phyloP scores from a whole-genome alignment of 2,888 invertebrate species.

The Tuta absoluta region DNA sequence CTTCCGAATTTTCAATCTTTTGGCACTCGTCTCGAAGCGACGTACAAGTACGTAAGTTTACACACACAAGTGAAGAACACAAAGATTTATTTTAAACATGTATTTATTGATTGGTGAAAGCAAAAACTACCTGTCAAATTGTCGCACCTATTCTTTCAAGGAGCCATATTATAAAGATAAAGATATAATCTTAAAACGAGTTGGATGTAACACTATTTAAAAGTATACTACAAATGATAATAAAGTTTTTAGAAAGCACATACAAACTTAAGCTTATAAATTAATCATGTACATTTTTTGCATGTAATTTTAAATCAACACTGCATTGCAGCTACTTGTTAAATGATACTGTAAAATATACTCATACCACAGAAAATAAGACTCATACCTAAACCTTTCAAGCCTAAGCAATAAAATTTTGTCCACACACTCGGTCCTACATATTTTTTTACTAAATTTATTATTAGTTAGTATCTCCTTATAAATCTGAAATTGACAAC shows the following conservation, averaged over 20 bases:
- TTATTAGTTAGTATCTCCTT: slow-evolving; percentile 10
- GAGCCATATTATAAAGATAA: not conserved
- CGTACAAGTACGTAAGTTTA: not conserved
- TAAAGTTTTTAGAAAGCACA: too few species aligned
- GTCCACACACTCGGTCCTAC: not conserved
- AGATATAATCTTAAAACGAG: not conserved
- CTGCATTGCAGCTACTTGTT: not conserved
- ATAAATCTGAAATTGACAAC: not conserved
- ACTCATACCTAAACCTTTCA: not conserved
- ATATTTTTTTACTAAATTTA: slow-evolving; percentile 16
- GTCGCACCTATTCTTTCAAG: slow-evolving; percentile 33
- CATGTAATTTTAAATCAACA: not conserved
- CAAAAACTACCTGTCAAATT: slow-evolving; percentile 41
- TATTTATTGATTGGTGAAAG: slow-evolving; percentile 67
- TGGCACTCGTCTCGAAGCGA: too few species aligned
- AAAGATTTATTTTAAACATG: too few species aligned
- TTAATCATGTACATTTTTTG: not conserved
- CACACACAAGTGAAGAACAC: not conserved
- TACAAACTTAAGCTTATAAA: too few species aligned
- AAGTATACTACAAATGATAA: too few species aligned
- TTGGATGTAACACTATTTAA: too few species aligned
- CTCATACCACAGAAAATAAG: too few species aligned
- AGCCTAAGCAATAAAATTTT: slow-evolving; percentile 4
- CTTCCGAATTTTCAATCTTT: too few species aligned
- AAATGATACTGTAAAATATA: not conserved